These are phyloP conservation scores for Strigamia maritima DNA, from an alignment of 2,888 invertebrate species.

Conservation along the genomic window DNA sequence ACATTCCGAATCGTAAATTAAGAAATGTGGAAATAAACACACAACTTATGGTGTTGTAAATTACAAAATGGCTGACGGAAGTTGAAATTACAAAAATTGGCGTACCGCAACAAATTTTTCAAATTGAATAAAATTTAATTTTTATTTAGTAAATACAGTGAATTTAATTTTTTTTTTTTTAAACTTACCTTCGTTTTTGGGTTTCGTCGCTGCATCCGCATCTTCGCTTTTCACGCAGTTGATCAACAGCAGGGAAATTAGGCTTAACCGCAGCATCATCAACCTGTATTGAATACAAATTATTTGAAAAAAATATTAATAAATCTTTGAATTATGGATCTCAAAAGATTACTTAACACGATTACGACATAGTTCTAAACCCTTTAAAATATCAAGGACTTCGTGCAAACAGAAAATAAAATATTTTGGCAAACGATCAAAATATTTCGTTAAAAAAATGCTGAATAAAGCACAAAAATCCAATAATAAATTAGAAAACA, in stretches of 20 bases:
- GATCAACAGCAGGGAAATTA: background rate
- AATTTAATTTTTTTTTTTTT: background rate
- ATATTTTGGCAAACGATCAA: background rate
- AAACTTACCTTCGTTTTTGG: background rate
- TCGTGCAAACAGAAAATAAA: background rate
- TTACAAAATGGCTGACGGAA: background rate
- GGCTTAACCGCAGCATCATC: background rate
- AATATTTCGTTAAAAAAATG: background rate
- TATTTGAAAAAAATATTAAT: background rate
- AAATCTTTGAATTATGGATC: background rate
- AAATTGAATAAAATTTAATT: background rate
- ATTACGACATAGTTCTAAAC: background rate
- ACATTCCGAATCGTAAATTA: constrained; percentile 2
- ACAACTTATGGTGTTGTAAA: background rate
- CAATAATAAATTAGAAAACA: background rate
- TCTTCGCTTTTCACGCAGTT: background rate
- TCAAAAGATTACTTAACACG: background rate
- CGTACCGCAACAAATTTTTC: too few species aligned
- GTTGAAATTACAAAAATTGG: background rate
- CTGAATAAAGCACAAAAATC: background rate
- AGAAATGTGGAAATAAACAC: too few species aligned
- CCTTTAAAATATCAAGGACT: constrained; percentile 15
- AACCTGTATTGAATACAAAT: background rate
- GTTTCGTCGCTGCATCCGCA: background rate
- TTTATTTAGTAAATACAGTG: background rate